Evolutionary conservation across 2,113 vertebrate genomes (phyloP).

Genomic region (Pterocles orientalis): DNA sequence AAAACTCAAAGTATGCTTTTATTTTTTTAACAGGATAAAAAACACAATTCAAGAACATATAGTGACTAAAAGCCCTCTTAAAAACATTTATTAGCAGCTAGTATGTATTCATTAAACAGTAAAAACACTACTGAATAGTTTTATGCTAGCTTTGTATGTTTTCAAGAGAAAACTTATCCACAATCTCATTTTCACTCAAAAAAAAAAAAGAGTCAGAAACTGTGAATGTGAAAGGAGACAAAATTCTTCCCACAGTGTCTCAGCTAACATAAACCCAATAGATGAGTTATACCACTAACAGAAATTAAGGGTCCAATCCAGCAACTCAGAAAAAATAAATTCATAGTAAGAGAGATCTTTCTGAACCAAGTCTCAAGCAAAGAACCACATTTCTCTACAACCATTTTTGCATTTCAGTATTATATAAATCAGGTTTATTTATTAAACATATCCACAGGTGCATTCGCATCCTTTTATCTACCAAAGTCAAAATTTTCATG

Average conservation of each 20-base stretch:
- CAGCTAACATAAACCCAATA: not conserved
- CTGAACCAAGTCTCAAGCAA: not conserved
- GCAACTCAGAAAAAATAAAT: fast-evolving
- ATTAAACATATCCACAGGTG: fast-evolving
- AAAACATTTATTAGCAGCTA: not conserved
- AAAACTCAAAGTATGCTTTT: not conserved
- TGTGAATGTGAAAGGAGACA: not conserved
- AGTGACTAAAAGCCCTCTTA: not conserved
- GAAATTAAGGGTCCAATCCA: not conserved
- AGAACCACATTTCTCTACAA: not conserved
- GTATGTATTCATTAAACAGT: not conserved
- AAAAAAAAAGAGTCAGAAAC: too few relatives aligned
- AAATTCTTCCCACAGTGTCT: not conserved
- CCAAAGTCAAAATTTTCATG: not conserved
- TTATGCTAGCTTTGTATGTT: not conserved
- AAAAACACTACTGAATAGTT: not conserved
- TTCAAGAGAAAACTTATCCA: not conserved
- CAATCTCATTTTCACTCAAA: not conserved
- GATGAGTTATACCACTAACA: not conserved
- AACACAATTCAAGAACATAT: not conserved
- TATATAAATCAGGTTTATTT: not conserved
- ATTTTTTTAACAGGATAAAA: not conserved
- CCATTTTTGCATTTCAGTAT: not conserved
- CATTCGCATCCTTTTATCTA: not conserved
- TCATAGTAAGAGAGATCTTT: not conserved